phyloP scores from a whole-genome alignment of 2,113 vertebrate species.

The Emydura subglobosa region DNA sequence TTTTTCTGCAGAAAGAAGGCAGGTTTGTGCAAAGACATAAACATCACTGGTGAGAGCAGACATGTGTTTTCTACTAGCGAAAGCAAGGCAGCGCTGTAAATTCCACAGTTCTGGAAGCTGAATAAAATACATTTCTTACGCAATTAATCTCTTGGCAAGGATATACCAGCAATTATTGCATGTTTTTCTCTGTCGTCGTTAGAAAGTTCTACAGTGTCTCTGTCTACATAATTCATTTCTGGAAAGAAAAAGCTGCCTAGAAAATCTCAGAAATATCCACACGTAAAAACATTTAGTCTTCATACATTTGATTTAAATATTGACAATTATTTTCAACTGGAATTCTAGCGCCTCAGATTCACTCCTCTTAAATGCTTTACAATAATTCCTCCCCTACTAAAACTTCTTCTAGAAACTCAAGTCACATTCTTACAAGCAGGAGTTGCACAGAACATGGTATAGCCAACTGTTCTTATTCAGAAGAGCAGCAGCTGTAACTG shows the following conservation, averaged over 20 bases:
- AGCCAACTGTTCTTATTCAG: constrained; percentile 3
- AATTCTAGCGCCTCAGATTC: constrained; percentile 8
- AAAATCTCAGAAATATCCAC: constrained; percentile 5
- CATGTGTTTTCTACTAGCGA: constrained; percentile 68
- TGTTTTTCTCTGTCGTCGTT: constrained; percentile 62
- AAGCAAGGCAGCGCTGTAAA: constrained; percentile 49
- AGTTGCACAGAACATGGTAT: background rate
- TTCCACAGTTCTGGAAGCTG: constrained; percentile 40
- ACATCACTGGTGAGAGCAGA: constrained; percentile 71
- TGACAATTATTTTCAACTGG: constrained; percentile 53
- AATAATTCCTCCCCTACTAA: background rate
- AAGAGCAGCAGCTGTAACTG: constrained; percentile 76
- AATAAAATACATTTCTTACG: constrained; percentile 60
- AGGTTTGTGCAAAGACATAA: constrained; percentile 71
- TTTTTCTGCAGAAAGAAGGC: constrained; percentile 67
- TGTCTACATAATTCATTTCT: constrained; percentile 16
- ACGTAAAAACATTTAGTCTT: constrained; percentile 32
- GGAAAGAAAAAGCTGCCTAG: constrained; percentile 22
- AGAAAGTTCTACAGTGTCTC: constrained; percentile 38
- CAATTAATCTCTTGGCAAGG: constrained; percentile 68
- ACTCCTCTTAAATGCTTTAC: constrained; percentile 46
- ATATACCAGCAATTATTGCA: constrained; percentile 34
- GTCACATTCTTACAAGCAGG: background rate
- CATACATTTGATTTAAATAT: constrained; percentile 39
- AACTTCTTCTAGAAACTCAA: constrained; percentile 23